Percentiles rank a stretch among this genome's conserved stretches.
phyloP scores from a whole-genome alignment of 2,113 vertebrate genomes.

The Jaculus jaculus region DNA sequence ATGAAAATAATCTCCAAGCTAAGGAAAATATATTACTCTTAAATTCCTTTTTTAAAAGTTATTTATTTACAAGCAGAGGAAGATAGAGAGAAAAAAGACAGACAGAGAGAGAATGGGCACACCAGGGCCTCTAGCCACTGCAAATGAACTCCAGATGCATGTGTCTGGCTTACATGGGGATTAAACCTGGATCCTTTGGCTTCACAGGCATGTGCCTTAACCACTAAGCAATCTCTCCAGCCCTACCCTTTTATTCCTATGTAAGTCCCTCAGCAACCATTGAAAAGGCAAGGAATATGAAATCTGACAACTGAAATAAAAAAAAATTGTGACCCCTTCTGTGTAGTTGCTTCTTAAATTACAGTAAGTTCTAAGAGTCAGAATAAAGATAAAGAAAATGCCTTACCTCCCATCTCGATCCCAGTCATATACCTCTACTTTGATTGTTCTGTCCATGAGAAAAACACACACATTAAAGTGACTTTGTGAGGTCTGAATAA shows the following conservation, averaged over 20 bases:
- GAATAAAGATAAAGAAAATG: neutral
- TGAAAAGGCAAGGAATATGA: neutral
- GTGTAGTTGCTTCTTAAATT: neutral
- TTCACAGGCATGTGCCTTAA: too few species aligned
- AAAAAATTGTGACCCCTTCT: neutral
- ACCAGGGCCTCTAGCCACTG: too few species aligned
- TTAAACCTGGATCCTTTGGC: too few species aligned
- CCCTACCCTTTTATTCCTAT: neutral
- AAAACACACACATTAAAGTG: neutral
- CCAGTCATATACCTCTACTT: constrained; percentile 97
- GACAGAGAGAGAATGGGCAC: too few species aligned
- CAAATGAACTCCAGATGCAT: too few species aligned
- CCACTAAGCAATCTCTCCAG: too few species aligned
- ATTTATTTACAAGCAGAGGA: too few species aligned
- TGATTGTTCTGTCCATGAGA: constrained; percentile 89
- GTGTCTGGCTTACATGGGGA: too few species aligned
- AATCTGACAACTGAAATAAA: neutral
- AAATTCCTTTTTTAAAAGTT: neutral
- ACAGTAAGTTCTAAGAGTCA: neutral
- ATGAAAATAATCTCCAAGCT: neutral
- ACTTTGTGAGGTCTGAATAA: constrained; percentile 26
- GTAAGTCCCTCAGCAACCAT: neutral
- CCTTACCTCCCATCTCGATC: constrained; percentile 98
- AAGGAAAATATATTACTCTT: neutral
- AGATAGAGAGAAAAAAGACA: too few species aligned